These are phyloP conservation scores for Ranitomeya variabilis DNA, from an alignment of 2,113 vertebrate species.

Conservation along the genomic window DNA sequence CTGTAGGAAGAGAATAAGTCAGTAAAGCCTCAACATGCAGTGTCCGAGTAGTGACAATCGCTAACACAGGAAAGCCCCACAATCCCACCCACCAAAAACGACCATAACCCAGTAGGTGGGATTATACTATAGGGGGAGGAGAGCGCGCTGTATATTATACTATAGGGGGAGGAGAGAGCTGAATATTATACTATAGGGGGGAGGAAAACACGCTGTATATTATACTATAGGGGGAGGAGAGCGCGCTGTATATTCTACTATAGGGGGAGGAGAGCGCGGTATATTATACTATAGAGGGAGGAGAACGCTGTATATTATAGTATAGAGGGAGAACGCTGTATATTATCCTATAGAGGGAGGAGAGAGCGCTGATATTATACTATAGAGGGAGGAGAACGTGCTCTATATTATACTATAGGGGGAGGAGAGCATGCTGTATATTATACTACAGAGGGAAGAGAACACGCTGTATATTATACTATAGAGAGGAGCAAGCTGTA, in stretches of 20 bases:
- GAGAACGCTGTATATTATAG: neutral
- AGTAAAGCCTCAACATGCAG: neutral
- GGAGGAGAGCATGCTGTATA: neutral
- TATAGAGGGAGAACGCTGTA: neutral
- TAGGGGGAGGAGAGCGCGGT: neutral
- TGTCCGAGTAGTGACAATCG: no score
- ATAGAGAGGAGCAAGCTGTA: neutral
- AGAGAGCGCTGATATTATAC: no score
- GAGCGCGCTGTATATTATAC: neutral
- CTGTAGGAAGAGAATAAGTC: constrained; percentile 66
- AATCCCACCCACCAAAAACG: no score
- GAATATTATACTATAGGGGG: no score
- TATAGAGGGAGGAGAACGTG: neutral
- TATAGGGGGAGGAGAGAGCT: neutral
- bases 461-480: neutral
- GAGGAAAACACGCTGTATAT: neutral
- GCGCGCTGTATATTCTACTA: neutral
- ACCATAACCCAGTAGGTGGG: no score
- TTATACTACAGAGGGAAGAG: neutral
- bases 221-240: neutral
- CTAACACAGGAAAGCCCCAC: no score
- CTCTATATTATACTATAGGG: neutral
- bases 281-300: neutral
- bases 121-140: no score
- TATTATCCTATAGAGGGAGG: neutral